Evolutionary conservation across 2,888 invertebrate species (phyloP).

Genomic region (Odontomyia ornata): DNA sequence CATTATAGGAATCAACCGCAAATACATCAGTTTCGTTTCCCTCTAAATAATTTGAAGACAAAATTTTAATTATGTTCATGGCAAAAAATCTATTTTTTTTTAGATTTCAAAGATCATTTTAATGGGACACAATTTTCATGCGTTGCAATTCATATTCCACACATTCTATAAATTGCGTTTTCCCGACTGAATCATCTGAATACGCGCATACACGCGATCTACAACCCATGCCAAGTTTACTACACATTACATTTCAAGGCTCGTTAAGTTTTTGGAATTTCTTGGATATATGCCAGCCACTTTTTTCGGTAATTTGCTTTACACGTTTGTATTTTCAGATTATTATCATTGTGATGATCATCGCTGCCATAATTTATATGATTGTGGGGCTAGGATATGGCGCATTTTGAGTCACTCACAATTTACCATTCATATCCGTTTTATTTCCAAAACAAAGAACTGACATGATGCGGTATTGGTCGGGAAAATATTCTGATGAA

Average conservation of each 20-base stretch:
- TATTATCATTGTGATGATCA: slow-evolving; percentile 7
- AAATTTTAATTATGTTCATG: too few relatives aligned
- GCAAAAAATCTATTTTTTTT: neutral
- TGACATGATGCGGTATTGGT: neutral
- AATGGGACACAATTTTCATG: neutral
- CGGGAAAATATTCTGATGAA: too few relatives aligned
- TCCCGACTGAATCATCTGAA: neutral
- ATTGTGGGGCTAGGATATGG: neutral
- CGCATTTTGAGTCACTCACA: neutral
- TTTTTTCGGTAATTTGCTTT: neutral
- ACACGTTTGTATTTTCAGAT: neutral
- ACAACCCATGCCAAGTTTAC: slow-evolving; percentile 29
- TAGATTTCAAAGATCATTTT: neutral
- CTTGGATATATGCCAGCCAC: slow-evolving; percentile 21
- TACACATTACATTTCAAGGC: slow-evolving; percentile 29
- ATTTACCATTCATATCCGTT: neutral
- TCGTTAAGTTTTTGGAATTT: slow-evolving; percentile 36
- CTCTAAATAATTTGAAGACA: too few relatives aligned
- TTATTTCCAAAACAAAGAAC: slow-evolving; percentile 5
- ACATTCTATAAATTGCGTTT: neutral
- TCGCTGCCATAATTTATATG: neutral
- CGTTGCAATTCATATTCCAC: neutral
- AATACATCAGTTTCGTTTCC: too few relatives aligned
- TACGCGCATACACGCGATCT: slow-evolving; percentile 21
- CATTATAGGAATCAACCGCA: too few relatives aligned